Base-by-base conservation (phyloP, 2,888 invertebrate species). In the Acronicta psi region DNA sequence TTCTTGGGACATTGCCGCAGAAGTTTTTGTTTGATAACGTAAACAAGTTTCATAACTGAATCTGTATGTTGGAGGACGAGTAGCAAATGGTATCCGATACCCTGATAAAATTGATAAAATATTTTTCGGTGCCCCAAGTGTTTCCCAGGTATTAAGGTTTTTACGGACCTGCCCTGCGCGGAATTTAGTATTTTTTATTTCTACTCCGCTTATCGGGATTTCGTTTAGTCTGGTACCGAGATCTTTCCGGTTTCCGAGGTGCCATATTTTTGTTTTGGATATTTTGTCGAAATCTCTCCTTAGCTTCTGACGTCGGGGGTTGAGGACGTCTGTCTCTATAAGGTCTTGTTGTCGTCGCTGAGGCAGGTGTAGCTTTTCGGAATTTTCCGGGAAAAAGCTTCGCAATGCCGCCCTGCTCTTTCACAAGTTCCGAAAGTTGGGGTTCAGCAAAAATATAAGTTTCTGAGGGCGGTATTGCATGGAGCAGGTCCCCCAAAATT, bases 361-460 rank as follows among this genome's bases (percentile, higher is more conserved):
- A 23, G 23, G 23, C 23, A 23, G 23, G 23, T 23, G 23, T 23
- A 2, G 38, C 38, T 25, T 34, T 23, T 23, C 23, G 23, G 23
- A 23, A 23, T 23, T 23, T 23, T 23, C 23, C 23, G 23, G 23
- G 23, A 23, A 23, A 23, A 23, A 23, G 23, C 23, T 23, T 23
- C 23, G 23, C 23, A 23, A 25, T 23, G 11, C 36, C 36, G 0
- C 43, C 43, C 16, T 52, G 52, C n/a, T 52, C 43, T 37, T 43
- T 52, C 6, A 52, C 42, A 2, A 43, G 17, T 13, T 43, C 43
- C 1, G 52, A 43, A 2, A 52, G 11, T 17, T 37, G 36, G 7
- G 52, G 52, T 52, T 52, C 43, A 17, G 52, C 43, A 23, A 52
- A 52, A 2, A 52, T 17, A 17, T 25, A n/a, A 7, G 23, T 43